Evolutionary conservation across 2,888 invertebrate species (phyloP).

Genomic region (Eupithecia dodoneata): DNA sequence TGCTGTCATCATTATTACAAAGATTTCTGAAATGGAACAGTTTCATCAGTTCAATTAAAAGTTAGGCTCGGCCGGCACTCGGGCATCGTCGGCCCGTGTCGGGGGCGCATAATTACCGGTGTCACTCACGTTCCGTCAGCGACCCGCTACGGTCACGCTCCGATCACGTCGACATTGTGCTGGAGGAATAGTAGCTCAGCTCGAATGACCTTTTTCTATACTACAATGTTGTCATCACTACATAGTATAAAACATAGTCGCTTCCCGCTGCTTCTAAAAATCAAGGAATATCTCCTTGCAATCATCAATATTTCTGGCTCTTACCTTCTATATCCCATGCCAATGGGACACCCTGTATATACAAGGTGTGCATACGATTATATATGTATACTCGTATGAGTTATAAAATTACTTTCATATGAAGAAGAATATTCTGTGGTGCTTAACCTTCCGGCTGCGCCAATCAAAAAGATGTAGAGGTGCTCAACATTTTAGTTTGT

Average conservation of each 20-base stretch:
- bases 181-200: constrained; percentile 17
- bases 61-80: constrained; percentile 47
- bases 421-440: neutral
- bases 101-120: constrained; percentile 55
- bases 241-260: too few species aligned
- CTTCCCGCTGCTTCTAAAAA: too few species aligned
- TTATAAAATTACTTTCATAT: neutral
- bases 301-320: too few species aligned
- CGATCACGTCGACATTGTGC: constrained; percentile 9
- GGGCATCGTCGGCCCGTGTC: constrained; percentile 30
- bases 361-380: too few species aligned
- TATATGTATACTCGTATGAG: too few species aligned
- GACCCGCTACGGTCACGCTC: constrained; percentile 25
- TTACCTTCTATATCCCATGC: too few species aligned
- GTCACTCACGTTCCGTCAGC: constrained; percentile 51
- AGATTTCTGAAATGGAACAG: constrained; percentile 50
- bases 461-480: neutral
- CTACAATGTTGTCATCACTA: too few species aligned
- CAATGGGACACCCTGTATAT: too few species aligned
- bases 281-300: too few species aligned
- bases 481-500: neutral
- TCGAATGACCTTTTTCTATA: neutral
- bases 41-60: constrained; percentile 69
- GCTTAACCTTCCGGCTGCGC: neutral
- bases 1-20: too few species aligned